phyloP scores from a whole-genome alignment of 2,113 vertebrate species.

The Hippotragus niger region DNA sequence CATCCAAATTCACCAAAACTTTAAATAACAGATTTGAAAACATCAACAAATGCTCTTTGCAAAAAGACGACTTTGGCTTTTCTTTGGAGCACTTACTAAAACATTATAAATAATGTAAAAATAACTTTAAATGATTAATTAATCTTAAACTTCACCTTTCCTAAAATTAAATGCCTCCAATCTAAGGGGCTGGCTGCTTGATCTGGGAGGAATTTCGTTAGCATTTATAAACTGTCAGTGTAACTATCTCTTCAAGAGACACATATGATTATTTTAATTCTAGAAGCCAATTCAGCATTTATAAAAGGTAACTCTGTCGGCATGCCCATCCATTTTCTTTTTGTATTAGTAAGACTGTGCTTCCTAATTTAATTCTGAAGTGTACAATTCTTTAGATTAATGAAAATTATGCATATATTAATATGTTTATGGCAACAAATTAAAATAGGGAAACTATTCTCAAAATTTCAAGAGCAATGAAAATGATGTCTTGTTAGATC shows the following conservation, averaged over 20 bases:
- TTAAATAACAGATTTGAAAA: constrained; percentile 1
- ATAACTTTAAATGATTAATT: constrained; percentile 60
- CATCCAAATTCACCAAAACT: not conserved
- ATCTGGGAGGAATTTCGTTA: constrained; percentile 61
- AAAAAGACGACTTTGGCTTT: not conserved
- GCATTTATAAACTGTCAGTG: constrained; percentile 69
- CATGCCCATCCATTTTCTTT: constrained; percentile 15
- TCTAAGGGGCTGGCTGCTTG: not conserved
- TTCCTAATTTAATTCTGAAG: constrained; percentile 42
- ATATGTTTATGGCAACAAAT: not conserved
- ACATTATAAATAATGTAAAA: constrained; percentile 36
- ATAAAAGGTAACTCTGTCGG: constrained; percentile 67
- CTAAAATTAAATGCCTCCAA: constrained; percentile 51
- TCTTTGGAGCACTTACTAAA: not conserved
- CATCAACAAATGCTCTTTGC: not conserved
- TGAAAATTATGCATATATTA: constrained; percentile 45
- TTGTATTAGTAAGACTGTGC: constrained; percentile 46
- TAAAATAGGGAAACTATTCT: not conserved
- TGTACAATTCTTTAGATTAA: constrained; percentile 21
- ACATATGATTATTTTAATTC: constrained; percentile 59
- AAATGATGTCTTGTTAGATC: not conserved
- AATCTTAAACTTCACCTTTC: constrained; percentile 52
- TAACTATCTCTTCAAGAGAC: constrained; percentile 55
- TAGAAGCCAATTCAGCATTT: constrained; percentile 72
- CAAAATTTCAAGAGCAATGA: not conserved